Evolutionary conservation across 2,888 invertebrate genomes (phyloP), one percentile per base, ranked within the genome.

Genomic region (Dione juno): DNA sequence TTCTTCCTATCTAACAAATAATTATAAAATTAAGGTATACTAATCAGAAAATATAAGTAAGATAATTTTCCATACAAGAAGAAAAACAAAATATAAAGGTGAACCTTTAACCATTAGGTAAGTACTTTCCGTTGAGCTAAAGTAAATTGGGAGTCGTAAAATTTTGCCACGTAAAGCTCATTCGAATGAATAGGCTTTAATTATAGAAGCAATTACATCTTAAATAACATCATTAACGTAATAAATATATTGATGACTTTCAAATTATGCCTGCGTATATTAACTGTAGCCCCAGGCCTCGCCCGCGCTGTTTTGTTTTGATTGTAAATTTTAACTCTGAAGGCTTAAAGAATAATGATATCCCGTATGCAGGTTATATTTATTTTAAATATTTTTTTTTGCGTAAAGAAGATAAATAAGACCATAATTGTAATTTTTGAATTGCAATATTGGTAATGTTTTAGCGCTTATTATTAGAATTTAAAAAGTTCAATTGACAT

Each of bases 181-280:
- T 70, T 67, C 70, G 63, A 66, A 21, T 67, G 75, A 74, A 68
- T 69, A 69, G 52, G 64, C 59, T 79, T 75, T 81, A 82, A 84
- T 83, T 81, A 81, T 68, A 66, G 74, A 70, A 64, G 80, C 88
- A 88, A 89, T 90, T 89, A 87, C 86, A 79, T 64, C 19, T 64
- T 64, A 64, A 64, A 64, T 64, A 50, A 64, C 64, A 48, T 64
- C 48, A 64, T 64, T 64, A 64, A 64, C 64, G 50, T 64, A 50
- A 50, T 50, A 37, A 64, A 48, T 64, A 48, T 64, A 64, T 64
- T 64, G 40, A 64, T 50, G 64, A 37, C 48, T 37, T 48, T 64
- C 40, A 50, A 48, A 61, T 43, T 45, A 61, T 61, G 16, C 41
- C 8, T 61, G 43, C 59, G 28, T 61, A 43, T 61, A 61, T 61